A percentile compares a stretch with the other conserved stretches of the same genome.
Evolutionary conservation across 92 coral and sea anemone genomes (phyloP).

Genomic region (Plumapathes pennacea): DNA sequence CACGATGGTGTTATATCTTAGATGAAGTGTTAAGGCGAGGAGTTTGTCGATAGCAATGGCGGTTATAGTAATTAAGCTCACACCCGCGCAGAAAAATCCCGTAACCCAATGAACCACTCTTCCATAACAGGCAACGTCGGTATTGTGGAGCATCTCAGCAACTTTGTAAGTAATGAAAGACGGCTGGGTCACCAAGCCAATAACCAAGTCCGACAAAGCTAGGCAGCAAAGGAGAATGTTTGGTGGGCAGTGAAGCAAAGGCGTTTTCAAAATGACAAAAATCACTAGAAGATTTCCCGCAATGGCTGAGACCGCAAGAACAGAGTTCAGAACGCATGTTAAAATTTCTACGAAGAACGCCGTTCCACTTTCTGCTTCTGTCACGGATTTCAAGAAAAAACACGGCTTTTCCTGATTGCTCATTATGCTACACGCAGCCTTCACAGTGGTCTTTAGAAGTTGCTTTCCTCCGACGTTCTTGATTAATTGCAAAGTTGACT

Average conservation of each 20-base stretch:
- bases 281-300: conserved; percentile 18
- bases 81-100: conserved; percentile 40
- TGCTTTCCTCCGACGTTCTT: too few relatives aligned
- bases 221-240: conserved; percentile 42
- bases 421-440: too few relatives aligned
- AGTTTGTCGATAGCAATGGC: conserved; percentile 36
- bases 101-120: conserved; percentile 34
- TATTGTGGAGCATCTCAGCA: conserved; percentile 17
- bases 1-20: conserved; percentile 17
- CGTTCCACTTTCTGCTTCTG: not conserved
- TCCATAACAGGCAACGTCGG: conserved; percentile 26
- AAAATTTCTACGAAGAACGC: conserved; percentile 7
- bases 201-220: conserved; percentile 36
- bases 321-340: conserved; percentile 19
- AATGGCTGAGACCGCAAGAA: conserved; percentile 16
- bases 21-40: conserved; percentile 23
- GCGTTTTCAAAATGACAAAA: conserved; percentile 23
- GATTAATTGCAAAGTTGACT: too few relatives aligned
- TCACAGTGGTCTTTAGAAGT: too few relatives aligned
- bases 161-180: conserved; percentile 24
- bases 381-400: conserved; percentile 9
- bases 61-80: conserved; percentile 31
- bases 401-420: too few relatives aligned
- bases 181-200: conserved; percentile 41
- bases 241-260: conserved; percentile 24